Evolutionary conservation across 2,888 invertebrate species (phyloP).

Genomic region (Polyommatus iphigenia): DNA sequence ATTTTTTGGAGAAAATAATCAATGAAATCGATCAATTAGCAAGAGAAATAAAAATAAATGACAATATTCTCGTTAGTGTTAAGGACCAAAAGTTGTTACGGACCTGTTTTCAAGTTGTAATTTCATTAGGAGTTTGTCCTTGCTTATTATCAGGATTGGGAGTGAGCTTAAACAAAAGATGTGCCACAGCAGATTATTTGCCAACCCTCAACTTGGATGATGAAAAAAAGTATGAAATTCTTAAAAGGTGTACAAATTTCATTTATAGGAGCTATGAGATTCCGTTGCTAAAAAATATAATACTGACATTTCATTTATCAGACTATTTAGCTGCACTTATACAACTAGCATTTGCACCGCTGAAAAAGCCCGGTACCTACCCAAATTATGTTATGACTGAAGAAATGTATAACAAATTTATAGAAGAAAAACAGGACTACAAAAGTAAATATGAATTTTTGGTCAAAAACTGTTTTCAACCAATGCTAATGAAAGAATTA

Average conservation of each 20-base stretch:
- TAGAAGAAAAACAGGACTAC: conserved; percentile 75
- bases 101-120: conserved; percentile 81
- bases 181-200: conserved; percentile 55
- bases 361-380: conserved; percentile 79
- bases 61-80: conserved; percentile 80
- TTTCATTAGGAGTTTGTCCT: conserved; percentile 83
- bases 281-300: conserved; percentile 77
- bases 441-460: conserved; percentile 72
- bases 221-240: conserved; percentile 73
- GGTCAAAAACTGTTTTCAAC: conserved; percentile 79
- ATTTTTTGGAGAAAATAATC: conserved; percentile 67
- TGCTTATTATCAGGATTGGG: conserved; percentile 85
- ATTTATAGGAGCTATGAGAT: conserved; percentile 70
- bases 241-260: conserved; percentile 73
- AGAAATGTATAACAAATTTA: conserved; percentile 75
- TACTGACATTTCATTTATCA: conserved; percentile 79
- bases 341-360: conserved; percentile 84
- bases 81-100: conserved; percentile 83
- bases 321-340: conserved; percentile 84
- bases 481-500: conserved; percentile 84
- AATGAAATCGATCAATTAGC: conserved; percentile 65
- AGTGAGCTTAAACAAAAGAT: conserved; percentile 69
- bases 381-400: conserved; percentile 76
- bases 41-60: conserved; percentile 52
- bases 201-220: conserved; percentile 61